Percentiles rank a stretch among this genome's conserved stretches.
These are phyloP conservation scores for Euzetes globulus DNA, from an alignment of 2,888 invertebrate species.

Conservation along the genomic window DNA sequence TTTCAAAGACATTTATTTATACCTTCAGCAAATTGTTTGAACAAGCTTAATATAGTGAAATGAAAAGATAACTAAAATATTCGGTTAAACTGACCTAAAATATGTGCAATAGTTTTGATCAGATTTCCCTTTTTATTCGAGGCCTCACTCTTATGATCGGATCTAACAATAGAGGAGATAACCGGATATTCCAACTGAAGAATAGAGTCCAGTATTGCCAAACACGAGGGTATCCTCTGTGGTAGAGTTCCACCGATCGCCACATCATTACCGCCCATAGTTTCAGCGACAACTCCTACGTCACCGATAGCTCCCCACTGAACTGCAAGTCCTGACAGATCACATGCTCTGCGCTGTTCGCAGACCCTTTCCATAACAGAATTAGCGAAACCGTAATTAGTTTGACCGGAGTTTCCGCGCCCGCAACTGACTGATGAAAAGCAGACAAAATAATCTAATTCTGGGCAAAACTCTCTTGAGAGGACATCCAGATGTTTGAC, in stretches of 20 bases:
- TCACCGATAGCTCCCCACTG: slow-evolving; percentile 96
- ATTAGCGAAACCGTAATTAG: slow-evolving; percentile 93
- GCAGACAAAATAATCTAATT: slow-evolving; percentile 80
- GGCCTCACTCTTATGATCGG: slow-evolving; percentile 9
- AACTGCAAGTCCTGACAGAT: slow-evolving; percentile 78
- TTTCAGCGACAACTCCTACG: slow-evolving; percentile 60
- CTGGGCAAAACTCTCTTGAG: slow-evolving; percentile 67
- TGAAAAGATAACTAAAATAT: too few species aligned
- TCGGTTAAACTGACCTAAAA: slow-evolving; percentile 44
- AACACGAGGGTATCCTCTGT: slow-evolving; percentile 85
- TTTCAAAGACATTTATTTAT: background rate
- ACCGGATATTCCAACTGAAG: slow-evolving; percentile 77
- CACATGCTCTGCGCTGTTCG: slow-evolving; percentile 71
- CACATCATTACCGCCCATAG: slow-evolving; percentile 74
- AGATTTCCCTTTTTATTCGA: slow-evolving; percentile 31
- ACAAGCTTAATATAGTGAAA: too few species aligned
- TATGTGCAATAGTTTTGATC: slow-evolving; percentile 35
- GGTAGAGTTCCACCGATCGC: slow-evolving; percentile 92
- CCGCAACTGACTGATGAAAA: slow-evolving; percentile 97
- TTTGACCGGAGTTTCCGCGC: slow-evolving; percentile 90
- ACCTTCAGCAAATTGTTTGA: too few species aligned
- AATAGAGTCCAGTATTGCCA: slow-evolving; percentile 82
- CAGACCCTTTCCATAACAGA: slow-evolving; percentile 93
- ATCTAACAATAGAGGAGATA: slow-evolving; percentile 60
- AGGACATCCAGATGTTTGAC: slow-evolving; percentile 72